Base-by-base conservation (phyloP, 2,888 invertebrate species). In the Limnephilus rhombicus region DNA sequence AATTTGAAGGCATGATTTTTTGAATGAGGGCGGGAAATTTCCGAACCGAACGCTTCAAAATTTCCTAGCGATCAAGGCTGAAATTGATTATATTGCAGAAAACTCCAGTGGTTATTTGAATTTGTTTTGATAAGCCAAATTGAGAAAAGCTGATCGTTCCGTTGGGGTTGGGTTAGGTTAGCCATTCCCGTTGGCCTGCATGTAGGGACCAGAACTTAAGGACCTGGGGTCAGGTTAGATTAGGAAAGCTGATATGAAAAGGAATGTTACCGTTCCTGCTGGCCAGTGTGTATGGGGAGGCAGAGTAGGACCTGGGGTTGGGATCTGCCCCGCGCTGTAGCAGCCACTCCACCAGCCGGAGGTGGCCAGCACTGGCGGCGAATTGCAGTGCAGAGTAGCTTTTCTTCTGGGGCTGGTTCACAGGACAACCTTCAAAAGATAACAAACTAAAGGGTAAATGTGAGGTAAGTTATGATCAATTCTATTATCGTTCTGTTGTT, bases 271-370 rank as follows among this genome's bases (percentile, higher is more conserved):
- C 94, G 41, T 90, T 81, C 90, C 82, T 92, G 7, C 91, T 82
- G 2, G 94, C 94, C 15, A 92, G 13, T 5, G 49, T 68, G 29
- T 87, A 92, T 18, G 94, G 92, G 13, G 92, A 68, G 15, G 37
- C 29, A 15, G 24, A 15, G 2, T 80, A 82, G 15, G 85, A 15
- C 1, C n/a, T n/a, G 3, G 93, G 91, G 7, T 68, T 86, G 4
- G 94, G 92, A 31, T 93, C 90, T 34, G 94, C 94, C 3, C 94
- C 94, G 29, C 93, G 88, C 3, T 91, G 53, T 13, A 94, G 92
- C 13, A 94, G 91, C 94, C 94, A 94, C 12, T 93, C 85, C 12
- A 92, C 93, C 29, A 94, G 91, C 4, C 81, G 68, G 13, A 83
- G 87, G 80, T 94, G 91, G 3, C 94, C 94, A 18, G 83, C 90